phyloP scores from a whole-genome alignment of 1,140 invertebrate species.

The Hypothenemus hampei region DNA sequence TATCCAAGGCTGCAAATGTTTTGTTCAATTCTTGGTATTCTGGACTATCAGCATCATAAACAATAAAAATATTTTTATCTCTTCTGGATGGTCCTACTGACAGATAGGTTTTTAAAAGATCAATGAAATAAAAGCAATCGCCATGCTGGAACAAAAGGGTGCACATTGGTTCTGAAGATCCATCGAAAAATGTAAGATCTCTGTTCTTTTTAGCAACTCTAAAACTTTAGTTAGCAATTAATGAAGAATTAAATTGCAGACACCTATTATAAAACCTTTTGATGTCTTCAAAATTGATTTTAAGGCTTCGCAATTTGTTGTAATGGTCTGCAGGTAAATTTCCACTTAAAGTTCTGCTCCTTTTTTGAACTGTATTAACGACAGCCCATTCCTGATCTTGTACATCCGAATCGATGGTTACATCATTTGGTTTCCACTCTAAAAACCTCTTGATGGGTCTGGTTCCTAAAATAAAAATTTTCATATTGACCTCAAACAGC shows the following conservation, averaged over 20 bases:
- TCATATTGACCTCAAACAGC: background rate
- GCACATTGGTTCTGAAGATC: slow-evolving; percentile 69
- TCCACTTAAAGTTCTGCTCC: slow-evolving; percentile 51
- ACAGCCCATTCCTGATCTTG: slow-evolving; percentile 78
- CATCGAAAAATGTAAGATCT: slow-evolving; percentile 65
- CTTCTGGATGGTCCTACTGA: slow-evolving; percentile 61
- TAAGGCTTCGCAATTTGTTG: slow-evolving; percentile 50
- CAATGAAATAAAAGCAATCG: slow-evolving; percentile 74
- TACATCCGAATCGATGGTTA: slow-evolving; percentile 66
- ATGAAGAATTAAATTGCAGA: background rate
- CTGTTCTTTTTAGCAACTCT: slow-evolving; percentile 61
- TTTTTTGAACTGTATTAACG: slow-evolving; percentile 63
- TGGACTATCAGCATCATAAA: slow-evolving; percentile 56
- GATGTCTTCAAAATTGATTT: slow-evolving; percentile 59
- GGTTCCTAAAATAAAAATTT: slow-evolving; percentile 41
- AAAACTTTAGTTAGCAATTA: slow-evolving; percentile 47
- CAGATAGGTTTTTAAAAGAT: slow-evolving; percentile 55
- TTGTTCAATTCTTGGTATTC: slow-evolving; percentile 67
- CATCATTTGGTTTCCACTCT: slow-evolving; percentile 75
- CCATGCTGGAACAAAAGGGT: slow-evolving; percentile 82
- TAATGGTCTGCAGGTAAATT: slow-evolving; percentile 43
- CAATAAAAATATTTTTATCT: slow-evolving; percentile 65
- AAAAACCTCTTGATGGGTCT: slow-evolving; percentile 53
- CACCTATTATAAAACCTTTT: slow-evolving; percentile 40
- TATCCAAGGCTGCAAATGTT: slow-evolving; percentile 79